A percentile compares a stretch with the other conserved stretches of the same genome.
phyloP scores from a whole-genome alignment of 2,888 invertebrate genomes.

The Mallateleia sp. region DNA sequence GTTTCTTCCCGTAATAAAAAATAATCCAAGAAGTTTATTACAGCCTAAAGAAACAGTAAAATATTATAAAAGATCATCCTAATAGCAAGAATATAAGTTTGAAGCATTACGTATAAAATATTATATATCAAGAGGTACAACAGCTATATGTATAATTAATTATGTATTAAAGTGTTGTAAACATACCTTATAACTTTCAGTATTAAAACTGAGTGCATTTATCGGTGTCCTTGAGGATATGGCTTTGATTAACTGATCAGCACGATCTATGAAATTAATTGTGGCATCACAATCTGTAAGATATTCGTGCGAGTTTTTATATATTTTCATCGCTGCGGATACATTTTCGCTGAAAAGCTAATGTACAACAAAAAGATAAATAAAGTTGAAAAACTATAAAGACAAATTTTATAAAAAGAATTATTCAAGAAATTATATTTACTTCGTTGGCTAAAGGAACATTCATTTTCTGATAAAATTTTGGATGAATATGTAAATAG shows the following conservation, averaged over 20 bases:
- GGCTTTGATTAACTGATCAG: slow-evolving; percentile 61
- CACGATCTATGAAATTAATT: slow-evolving; percentile 51
- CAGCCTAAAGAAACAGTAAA: not conserved
- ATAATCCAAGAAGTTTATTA: slow-evolving; percentile 14
- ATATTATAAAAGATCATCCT: too few species aligned
- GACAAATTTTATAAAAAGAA: not conserved
- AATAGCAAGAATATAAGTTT: too few species aligned
- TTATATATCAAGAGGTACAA: too few species aligned
- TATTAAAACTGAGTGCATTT: slow-evolving; percentile 56
- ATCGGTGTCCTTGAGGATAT: slow-evolving; percentile 75
- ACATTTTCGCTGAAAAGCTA: slow-evolving; percentile 72
- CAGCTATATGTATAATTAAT: too few species aligned
- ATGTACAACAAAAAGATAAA: slow-evolving; percentile 4
- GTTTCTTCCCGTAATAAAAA: not conserved
- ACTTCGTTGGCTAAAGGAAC: slow-evolving; percentile 49
- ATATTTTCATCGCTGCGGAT: slow-evolving; percentile 65
- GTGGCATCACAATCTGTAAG: slow-evolving; percentile 67
- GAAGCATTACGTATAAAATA: too few species aligned
- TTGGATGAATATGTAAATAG: slow-evolving; percentile 56
- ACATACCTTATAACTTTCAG: slow-evolving; percentile 37
- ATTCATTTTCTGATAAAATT: slow-evolving; percentile 58
- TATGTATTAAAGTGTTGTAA: too few species aligned
- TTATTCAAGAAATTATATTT: not conserved
- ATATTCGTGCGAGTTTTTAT: slow-evolving; percentile 37
- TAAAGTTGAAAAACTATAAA: not conserved